These are phyloP conservation scores for Melolontha melolontha DNA, from an alignment of 2,888 invertebrate genomes.

Conservation along the genomic window DNA sequence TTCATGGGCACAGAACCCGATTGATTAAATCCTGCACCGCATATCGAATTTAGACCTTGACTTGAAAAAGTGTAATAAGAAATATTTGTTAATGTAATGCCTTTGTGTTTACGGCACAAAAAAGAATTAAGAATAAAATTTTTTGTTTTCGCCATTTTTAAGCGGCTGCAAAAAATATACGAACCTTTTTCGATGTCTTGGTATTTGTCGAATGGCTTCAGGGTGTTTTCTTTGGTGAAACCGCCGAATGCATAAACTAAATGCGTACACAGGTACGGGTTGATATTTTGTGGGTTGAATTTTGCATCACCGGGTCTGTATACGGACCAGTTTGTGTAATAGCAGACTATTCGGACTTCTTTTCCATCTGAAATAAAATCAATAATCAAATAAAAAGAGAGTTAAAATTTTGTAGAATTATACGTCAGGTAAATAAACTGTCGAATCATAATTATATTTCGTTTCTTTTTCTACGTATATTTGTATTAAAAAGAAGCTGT, in stretches of 20 bases:
- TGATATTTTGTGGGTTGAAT: slow-evolving; percentile 93
- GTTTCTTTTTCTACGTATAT: no score
- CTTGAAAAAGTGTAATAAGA: not conserved
- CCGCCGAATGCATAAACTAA: slow-evolving; percentile 94
- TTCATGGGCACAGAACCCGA: not conserved
- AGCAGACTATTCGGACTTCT: slow-evolving; percentile 87
- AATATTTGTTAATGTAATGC: not conserved
- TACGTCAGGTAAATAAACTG: not conserved
- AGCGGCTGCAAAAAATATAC: slow-evolving; percentile 35
- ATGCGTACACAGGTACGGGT: slow-evolving; percentile 94
- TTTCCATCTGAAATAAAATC: slow-evolving; percentile 62
- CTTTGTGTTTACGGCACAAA: not conserved
- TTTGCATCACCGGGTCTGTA: slow-evolving; percentile 91
- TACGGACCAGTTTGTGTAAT: slow-evolving; percentile 95
- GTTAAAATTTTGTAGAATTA: not conserved
- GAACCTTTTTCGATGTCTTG: slow-evolving; percentile 95
- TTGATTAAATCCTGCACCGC: slow-evolving; percentile 1
- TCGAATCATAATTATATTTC: no score
- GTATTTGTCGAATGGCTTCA: slow-evolving; percentile 94
- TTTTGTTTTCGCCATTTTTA: no score
- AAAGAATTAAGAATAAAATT: no score
- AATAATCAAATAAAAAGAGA: slow-evolving; percentile 28
- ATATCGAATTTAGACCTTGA: slow-evolving; percentile 12
- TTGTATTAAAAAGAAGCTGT: no score
- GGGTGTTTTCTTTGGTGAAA: slow-evolving; percentile 89